Evolutionary conservation across 1,140 invertebrate genomes (phyloP).

Genomic region (Penaeus chinensis): DNA sequence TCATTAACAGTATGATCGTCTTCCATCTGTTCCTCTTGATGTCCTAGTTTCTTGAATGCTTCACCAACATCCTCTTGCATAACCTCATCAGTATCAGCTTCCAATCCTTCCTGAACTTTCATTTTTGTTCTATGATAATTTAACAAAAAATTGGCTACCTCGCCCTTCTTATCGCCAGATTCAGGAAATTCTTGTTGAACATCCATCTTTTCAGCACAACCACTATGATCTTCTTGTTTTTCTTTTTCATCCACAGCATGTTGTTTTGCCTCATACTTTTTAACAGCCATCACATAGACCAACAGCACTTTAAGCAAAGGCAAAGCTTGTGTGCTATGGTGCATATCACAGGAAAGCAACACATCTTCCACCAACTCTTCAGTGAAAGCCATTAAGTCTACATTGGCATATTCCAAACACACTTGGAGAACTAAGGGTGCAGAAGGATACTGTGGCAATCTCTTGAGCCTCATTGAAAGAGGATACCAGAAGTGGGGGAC

Average conservation of each 20-base stretch:
- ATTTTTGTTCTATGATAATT: conserved; percentile 14
- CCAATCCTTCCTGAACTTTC: background rate
- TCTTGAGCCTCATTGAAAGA: conserved; percentile 47
- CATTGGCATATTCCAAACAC: conserved; percentile 33
- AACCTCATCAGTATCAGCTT: background rate
- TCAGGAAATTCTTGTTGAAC: background rate
- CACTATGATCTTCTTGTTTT: background rate
- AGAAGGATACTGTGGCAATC: conserved; percentile 36
- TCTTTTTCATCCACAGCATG: background rate
- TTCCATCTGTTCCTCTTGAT: background rate
- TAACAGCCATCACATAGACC: conserved; percentile 30
- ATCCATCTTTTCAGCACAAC: background rate
- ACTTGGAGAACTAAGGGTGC: conserved; percentile 53
- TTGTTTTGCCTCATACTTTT: conserved; percentile 22
- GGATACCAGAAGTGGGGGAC: conserved; percentile 58
- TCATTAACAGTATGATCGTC: background rate
- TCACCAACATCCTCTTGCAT: background rate
- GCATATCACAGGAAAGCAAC: conserved; percentile 11
- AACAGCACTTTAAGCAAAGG: conserved; percentile 37
- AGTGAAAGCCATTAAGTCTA: conserved; percentile 38
- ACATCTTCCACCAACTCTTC: conserved; percentile 41
- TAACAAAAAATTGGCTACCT: background rate
- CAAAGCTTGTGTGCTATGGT: conserved; percentile 22
- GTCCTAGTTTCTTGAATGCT: background rate
- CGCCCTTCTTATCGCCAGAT: conserved; percentile 16